Base-by-base conservation (phyloP, 2,888 invertebrate species). In the Hipparchia sbordonii region DNA sequence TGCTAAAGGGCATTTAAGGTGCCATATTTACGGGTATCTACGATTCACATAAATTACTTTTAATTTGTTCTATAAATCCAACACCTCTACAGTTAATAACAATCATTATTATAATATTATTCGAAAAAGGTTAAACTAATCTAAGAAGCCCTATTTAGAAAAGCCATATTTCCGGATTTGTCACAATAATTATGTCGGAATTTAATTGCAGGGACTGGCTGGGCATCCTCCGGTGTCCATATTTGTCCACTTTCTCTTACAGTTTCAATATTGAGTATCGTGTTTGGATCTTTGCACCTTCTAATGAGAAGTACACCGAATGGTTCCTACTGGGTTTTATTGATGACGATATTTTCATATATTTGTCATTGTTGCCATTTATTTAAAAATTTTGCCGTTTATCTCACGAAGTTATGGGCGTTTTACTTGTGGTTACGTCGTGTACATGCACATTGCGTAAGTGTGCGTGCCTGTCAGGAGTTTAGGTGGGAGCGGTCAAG, bases 171-270 rank as follows among this genome's bases (percentile, higher is more conserved):
- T 74, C 33, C 63, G 56, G 63, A 71, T 52, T 56, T 48, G 66
- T 74, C 69, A 62, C 56, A 71, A 73, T 70, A 72, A 70, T 72
- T 62, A 70, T 67, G 52, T 68, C 57, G 57, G 10, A 13, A 61
- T 45, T 54, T 67, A 71, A 66, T 62, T 56, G 52, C 57, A 59
- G 48, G 39, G 61, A 68, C 62, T 46, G 51, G 60, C 54, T 23
- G 51, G 56, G 70, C 76, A 76, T 77, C 77, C 74, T 76, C 72
- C 13, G 61, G 54, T 56, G 33, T 70, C 76, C 72, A 74, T 72
- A 71, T 72, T 72, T 69, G 60, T 46, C 59, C 52, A 75, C 76
- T 77, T 77, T 77, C 77, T 67, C 77, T 70, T 54, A 63, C 67
- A 70, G n/a, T 75, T 69, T 13, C 3, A 57, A 23, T 13, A 13